A percentile compares a stretch with the other conserved stretches of the same genome.
phyloP scores from a whole-genome alignment of 2,113 vertebrate genomes.

The Trochalopteron elliotii region DNA sequence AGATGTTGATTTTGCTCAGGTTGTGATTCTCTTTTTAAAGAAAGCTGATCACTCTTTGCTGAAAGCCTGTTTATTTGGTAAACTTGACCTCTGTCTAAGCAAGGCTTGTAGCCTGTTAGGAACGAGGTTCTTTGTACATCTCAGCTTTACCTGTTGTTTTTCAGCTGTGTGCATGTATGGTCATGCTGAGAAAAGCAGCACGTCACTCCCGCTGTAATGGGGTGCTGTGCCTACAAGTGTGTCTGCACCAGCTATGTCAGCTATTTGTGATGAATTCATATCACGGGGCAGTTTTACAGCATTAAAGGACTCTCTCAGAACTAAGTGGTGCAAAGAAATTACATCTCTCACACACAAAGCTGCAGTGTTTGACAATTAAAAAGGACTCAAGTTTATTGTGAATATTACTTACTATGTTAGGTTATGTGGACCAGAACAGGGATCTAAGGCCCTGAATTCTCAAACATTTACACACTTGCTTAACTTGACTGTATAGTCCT shows the following conservation, averaged over 20 bases:
- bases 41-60: neutral
- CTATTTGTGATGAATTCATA: neutral
- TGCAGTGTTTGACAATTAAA: neutral
- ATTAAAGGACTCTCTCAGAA: neutral
- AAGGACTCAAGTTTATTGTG: neutral
- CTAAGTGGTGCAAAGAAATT: neutral
- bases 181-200: neutral
- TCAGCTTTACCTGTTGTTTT: neutral
- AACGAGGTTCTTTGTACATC: neutral
- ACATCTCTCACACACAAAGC: accelerated
- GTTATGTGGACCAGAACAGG: neutral
- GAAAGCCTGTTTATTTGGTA: neutral
- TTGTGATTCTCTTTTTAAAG: neutral
- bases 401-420: neutral
- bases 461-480: neutral
- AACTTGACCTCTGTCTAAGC: neutral
- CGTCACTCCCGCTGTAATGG: neutral
- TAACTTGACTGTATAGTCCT: neutral
- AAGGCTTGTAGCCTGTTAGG: neutral
- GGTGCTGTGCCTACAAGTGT: neutral
- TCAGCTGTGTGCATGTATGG: neutral
- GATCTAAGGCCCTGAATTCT: neutral
- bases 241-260: neutral
- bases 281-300: neutral
- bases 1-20: neutral